Percentiles rank a stretch among this genome's conserved stretches.
Evolutionary conservation across 2,797 vertebrate genomes (phyloP).

Genomic region (Propithecus perrieri): DNA sequence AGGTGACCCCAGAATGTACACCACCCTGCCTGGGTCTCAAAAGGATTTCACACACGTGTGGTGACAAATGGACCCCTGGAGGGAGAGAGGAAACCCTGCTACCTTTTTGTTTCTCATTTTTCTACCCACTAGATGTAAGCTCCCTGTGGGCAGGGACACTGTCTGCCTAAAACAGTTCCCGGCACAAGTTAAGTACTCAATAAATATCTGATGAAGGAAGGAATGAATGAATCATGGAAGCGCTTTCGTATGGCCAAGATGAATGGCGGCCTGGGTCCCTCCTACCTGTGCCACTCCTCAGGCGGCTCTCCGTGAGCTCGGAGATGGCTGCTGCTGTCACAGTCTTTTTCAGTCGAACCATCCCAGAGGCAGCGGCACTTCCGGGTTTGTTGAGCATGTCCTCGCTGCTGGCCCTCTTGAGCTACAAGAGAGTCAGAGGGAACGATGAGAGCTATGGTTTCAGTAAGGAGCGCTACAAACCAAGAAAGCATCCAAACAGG

Average conservation of each 20-base stretch:
- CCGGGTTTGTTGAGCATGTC: conserved; percentile 93
- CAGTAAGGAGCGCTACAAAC: not conserved
- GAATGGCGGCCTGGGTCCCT: not conserved
- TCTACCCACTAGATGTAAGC: not conserved
- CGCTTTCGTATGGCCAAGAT: not conserved
- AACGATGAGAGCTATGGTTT: not conserved
- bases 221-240: not conserved
- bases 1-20: not conserved
- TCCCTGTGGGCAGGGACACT: not conserved
- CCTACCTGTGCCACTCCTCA: conserved; percentile 90
- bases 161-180: not conserved
- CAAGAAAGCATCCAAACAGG: fast-evolving
- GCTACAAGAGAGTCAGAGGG: conserved; percentile 82
- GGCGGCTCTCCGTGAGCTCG: conserved; percentile 91
- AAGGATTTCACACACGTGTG: not conserved
- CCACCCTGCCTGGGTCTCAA: not conserved
- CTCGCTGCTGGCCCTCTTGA: conserved; percentile 98
- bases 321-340: conserved; percentile 93
- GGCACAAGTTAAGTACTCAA: not conserved
- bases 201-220: not conserved
- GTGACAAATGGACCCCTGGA: not conserved
- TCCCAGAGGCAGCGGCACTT: conserved; percentile 78
- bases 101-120: not conserved
- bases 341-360: conserved; percentile 94
- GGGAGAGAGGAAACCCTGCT: not conserved